Conservation (phyloP, 2,113 vertebrate genomes). For the Festucalex cinctus region DNA sequence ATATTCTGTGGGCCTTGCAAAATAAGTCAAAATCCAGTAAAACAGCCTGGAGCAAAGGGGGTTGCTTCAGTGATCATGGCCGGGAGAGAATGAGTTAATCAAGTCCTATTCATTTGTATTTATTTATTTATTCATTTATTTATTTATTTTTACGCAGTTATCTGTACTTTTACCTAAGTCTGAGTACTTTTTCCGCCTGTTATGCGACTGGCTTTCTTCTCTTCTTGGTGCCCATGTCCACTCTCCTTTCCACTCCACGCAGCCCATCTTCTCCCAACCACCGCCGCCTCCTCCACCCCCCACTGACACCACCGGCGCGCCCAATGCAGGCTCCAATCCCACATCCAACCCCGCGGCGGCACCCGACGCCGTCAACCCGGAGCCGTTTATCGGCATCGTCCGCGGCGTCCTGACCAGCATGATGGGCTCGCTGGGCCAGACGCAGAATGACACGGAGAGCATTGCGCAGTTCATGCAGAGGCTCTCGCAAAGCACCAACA, state of each 20-base stretch:
- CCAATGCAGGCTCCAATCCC: constrained; percentile 21
- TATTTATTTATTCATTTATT: too few relatives aligned
- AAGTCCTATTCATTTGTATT: too few relatives aligned
- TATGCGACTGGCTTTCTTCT: not conserved
- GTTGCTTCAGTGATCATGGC: too few relatives aligned
- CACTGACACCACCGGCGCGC: constrained; percentile 23
- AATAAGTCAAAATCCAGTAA: too few relatives aligned
- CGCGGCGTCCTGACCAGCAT: constrained; percentile 86
- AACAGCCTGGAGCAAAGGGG: too few relatives aligned
- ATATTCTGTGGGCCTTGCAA: too few relatives aligned
- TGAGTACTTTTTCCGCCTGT: too few relatives aligned
- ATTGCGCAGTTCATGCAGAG: constrained; percentile 90
- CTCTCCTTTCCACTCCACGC: constrained; percentile 50
- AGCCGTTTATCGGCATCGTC: constrained; percentile 87
- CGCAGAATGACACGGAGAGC: constrained; percentile 84
- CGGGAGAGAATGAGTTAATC: too few relatives aligned
- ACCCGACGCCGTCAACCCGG: constrained; percentile 76
- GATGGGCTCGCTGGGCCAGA: constrained; percentile 85
- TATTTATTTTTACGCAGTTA: too few relatives aligned
- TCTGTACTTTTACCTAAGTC: too few relatives aligned
- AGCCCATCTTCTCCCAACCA: constrained; percentile 63
- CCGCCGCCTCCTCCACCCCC: constrained; percentile 45
- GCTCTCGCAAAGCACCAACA: constrained; percentile 85
- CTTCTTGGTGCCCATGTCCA: not conserved
- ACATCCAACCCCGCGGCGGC: constrained; percentile 20